These are phyloP conservation scores for Helicoverpa armigera DNA, from an alignment of 1,140 invertebrate genomes.

Conservation along the genomic window DNA sequence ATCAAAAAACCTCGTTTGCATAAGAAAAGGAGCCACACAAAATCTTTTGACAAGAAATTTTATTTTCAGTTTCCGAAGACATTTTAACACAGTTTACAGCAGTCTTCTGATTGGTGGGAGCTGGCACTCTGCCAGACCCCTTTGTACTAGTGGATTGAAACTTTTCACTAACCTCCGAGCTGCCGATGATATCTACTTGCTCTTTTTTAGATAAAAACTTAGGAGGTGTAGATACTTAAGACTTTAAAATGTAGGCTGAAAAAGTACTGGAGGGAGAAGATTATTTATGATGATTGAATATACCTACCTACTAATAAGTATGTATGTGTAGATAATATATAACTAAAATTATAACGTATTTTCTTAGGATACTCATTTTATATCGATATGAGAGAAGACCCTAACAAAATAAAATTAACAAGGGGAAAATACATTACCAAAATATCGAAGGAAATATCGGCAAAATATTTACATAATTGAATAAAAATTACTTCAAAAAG, in stretches of 20 bases:
- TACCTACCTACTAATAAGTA: too few species aligned
- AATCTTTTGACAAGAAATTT: conserved; percentile 21
- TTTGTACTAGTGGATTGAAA: conserved; percentile 40
- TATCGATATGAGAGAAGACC: too few species aligned
- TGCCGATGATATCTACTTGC: conserved; percentile 21
- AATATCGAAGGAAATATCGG: background rate
- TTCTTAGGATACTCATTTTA: background rate
- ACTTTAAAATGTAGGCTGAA: background rate
- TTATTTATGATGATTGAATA: too few species aligned
- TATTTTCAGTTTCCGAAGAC: conserved; percentile 33
- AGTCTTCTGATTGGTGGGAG: conserved; percentile 34
- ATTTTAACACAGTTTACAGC: conserved; percentile 29
- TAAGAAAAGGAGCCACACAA: conserved; percentile 13
- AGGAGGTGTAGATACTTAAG: conserved; percentile 16
- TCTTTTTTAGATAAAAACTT: conserved; percentile 23
- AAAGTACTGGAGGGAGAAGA: too few species aligned
- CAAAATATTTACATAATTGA: background rate
- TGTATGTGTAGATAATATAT: too few species aligned
- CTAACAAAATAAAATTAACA: too few species aligned
- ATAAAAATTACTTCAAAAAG: background rate
- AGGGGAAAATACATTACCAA: background rate
- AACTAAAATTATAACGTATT: background rate
- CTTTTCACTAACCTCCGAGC: conserved; percentile 27
- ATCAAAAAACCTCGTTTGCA: too few species aligned
- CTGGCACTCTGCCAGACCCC: conserved; percentile 30